phyloP scores from a whole-genome alignment of 2,113 vertebrate genomes.

The Clarias magur region DNA sequence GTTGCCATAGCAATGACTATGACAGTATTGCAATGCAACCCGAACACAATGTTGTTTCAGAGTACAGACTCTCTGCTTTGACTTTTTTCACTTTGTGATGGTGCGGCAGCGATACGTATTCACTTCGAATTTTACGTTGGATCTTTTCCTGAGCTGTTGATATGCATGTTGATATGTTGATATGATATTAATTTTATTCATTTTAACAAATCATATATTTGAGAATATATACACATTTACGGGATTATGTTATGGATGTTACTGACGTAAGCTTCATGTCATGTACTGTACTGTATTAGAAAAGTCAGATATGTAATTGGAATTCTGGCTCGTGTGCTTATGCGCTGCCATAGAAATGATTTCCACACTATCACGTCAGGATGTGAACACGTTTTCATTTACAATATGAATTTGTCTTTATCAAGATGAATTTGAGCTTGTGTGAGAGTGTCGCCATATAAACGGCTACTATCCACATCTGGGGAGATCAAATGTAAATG shows the following conservation, averaged over 20 bases:
- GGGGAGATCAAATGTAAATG: background rate
- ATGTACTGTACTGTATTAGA: too few relatives aligned
- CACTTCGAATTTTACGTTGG: too few relatives aligned
- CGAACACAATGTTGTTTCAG: background rate
- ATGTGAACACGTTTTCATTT: background rate
- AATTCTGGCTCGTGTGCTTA: background rate
- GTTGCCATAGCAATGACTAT: background rate
- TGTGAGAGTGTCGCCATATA: background rate
- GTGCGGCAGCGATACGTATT: too few relatives aligned
- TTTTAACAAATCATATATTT: too few relatives aligned
- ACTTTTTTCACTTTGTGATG: too few relatives aligned
- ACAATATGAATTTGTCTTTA: background rate
- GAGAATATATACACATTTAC: too few relatives aligned
- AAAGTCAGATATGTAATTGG: background rate
- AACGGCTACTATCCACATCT: background rate
- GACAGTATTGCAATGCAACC: background rate
- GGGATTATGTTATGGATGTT: too few relatives aligned
- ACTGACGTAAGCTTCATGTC: too few relatives aligned
- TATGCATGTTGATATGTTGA: too few relatives aligned
- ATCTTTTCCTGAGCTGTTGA: too few relatives aligned
- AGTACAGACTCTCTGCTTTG: too few relatives aligned
- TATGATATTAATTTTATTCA: too few relatives aligned
- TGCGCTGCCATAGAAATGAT: background rate
- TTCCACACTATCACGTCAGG: background rate
- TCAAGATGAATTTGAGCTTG: background rate